Base-by-base conservation (phyloP, 1,140 invertebrate species). In the Pseudomyrmex flavicornis region DNA sequence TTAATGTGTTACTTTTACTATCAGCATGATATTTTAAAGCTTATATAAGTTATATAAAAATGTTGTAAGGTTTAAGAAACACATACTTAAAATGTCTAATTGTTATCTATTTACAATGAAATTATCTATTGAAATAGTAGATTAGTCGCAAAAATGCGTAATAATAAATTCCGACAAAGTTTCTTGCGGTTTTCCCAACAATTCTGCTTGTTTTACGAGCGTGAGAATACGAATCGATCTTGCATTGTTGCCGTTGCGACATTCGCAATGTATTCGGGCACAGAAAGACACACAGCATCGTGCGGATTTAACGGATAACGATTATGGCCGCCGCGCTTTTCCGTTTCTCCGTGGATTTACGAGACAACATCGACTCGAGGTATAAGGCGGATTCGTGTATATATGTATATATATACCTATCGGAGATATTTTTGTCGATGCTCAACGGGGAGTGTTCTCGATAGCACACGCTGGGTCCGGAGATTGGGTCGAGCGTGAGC, bases 251-350 rank as follows among this genome's bases (percentile, higher is more conserved):
- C 52, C n/a, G 52, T 17, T 9, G 22, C 61, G 82, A 83, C 82
- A 69, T 50, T 56, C n/a, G 83, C 58, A 63, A 84, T 84, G 48
- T 35, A 84, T 84, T 70, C 58, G 22, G 3, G 9, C 15, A 15
- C 13, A 61, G 76, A 72, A 70, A 80, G 76, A 84, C 66, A 66
- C 76, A 58, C 26, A 54, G 61, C 76, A 35, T 59, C 65, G 63
- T 15, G 59, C 74, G 75, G 83, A 75, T 84, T 84, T 80, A 84
- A 82, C 83, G 83, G 83, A 84, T 84, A 62, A 84, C 83, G 83
- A 84, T 84, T 84, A 84, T 72, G 61, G 66, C 65, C 15, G 22
- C 13, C 35, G 66, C 58, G 59, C 48, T 65, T 82, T 84, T 59
- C 62, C 74, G 44, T 61, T 35, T 52, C 58, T 59, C 35, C 54